Percentiles rank a stretch among this genome's conserved stretches.
These are phyloP conservation scores for Tolypeutes matacus DNA, from an alignment of 2,797 vertebrate genomes.

Conservation along the genomic window DNA sequence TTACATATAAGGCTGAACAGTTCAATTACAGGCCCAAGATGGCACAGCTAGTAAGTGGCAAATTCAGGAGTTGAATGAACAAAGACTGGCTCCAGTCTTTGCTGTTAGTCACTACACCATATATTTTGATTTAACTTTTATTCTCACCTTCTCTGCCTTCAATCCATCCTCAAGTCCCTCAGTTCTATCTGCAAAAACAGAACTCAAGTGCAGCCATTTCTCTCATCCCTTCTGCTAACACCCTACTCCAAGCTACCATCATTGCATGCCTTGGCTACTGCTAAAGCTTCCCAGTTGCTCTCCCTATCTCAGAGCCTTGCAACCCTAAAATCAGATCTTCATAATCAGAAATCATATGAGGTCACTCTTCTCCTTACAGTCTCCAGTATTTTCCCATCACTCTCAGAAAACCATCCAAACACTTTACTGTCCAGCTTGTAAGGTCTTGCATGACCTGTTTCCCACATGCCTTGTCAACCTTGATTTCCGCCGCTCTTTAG, in stretches of 20 bases:
- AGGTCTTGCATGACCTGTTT: not conserved
- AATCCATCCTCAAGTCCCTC: not conserved
- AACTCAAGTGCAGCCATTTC: not conserved
- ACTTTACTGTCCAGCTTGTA: not conserved
- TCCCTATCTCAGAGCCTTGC: not conserved
- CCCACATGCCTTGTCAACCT: too few species aligned
- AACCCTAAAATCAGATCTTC: not conserved
- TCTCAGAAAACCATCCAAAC: not conserved
- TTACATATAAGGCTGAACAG: not conserved
- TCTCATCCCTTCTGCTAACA: not conserved
- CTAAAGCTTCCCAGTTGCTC: too few species aligned
- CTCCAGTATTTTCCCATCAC: not conserved
- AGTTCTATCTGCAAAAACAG: not conserved
- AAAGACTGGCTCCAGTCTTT: not conserved
- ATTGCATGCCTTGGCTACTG: too few species aligned
- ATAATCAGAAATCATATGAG: not conserved
- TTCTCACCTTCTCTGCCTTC: not conserved
- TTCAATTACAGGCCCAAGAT: not conserved
- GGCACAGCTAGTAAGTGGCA: not conserved
- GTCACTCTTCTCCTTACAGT: not conserved
- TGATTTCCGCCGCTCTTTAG: not conserved
- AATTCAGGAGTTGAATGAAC: not conserved
- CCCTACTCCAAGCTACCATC: not conserved
- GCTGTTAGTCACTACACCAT: fast-evolving
- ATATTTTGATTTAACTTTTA: not conserved